Evolutionary conservation across 1,140 invertebrate genomes (phyloP).

Genomic region (Cyclargus thomasi): DNA sequence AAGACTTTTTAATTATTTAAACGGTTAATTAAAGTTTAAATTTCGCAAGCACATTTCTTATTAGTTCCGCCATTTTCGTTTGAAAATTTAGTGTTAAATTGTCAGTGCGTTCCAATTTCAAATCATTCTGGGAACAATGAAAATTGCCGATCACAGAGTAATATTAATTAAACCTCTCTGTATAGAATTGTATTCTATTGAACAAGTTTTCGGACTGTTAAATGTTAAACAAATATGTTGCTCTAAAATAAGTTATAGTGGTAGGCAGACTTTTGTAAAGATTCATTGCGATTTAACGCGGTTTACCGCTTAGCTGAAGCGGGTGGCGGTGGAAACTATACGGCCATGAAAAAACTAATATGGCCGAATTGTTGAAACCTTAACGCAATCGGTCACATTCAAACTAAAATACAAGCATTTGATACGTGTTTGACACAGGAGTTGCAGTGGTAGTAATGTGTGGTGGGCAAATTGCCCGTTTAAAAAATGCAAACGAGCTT

Average conservation of each 20-base stretch:
- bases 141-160: neutral
- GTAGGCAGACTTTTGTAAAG: constrained; percentile 4
- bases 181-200: constrained; percentile 20
- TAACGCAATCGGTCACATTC: too few species aligned
- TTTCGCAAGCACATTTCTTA: neutral
- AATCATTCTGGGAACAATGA: neutral
- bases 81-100: neutral
- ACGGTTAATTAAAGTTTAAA: neutral
- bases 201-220: constrained; percentile 19
- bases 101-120: neutral
- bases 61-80: neutral
- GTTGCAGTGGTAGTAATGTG: too few species aligned
- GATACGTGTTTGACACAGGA: too few species aligned
- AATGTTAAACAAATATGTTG: constrained; percentile 24
- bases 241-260: constrained; percentile 21
- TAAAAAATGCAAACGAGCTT: too few species aligned
- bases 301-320: neutral
- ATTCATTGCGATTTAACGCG: neutral
- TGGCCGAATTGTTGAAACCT: too few species aligned
- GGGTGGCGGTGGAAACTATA: too few species aligned
- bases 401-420: too few species aligned
- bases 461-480: too few species aligned
- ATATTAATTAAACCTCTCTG: constrained; percentile 14
- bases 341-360: too few species aligned
- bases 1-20: neutral